phyloP scores from a whole-genome alignment of 1,140 invertebrate genomes.

The Rhagoletis pomonella region DNA sequence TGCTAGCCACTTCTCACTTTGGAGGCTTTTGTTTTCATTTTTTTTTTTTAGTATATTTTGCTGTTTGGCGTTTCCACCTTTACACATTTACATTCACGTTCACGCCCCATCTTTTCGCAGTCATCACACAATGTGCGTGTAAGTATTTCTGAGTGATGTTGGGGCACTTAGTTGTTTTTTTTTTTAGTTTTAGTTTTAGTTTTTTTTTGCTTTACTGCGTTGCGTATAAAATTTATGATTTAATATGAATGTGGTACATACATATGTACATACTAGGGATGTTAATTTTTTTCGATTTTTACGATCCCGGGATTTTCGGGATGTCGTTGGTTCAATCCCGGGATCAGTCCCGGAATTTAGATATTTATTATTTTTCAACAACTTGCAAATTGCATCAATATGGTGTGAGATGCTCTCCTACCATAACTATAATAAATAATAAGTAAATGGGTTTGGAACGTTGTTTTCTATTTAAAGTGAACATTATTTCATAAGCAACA shows the following conservation, averaged over 20 bases:
- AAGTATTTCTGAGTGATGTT: neutral
- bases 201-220: neutral
- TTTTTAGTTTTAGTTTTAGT: neutral
- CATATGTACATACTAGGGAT: neutral
- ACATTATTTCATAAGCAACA: too few species aligned
- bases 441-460: too few species aligned
- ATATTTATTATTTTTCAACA: too few species aligned
- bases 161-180: neutral
- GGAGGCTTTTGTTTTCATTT: neutral
- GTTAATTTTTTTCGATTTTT: too few species aligned
- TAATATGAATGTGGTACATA: neutral
- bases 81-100: neutral
- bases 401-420: too few species aligned
- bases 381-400: too few species aligned
- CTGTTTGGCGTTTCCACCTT: neutral
- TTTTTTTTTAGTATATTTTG: neutral
- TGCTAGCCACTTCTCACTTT: neutral
- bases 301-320: too few species aligned
- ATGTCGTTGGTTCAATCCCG: too few species aligned
- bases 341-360: too few species aligned
- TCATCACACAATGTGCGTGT: neutral
- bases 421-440: neutral
- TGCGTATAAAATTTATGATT: slow-evolving; percentile 35
- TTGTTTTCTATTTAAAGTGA: too few species aligned
- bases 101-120: neutral